Conservation (phyloP, 2,113 vertebrate species). For the Hiodon alosoides region DNA sequence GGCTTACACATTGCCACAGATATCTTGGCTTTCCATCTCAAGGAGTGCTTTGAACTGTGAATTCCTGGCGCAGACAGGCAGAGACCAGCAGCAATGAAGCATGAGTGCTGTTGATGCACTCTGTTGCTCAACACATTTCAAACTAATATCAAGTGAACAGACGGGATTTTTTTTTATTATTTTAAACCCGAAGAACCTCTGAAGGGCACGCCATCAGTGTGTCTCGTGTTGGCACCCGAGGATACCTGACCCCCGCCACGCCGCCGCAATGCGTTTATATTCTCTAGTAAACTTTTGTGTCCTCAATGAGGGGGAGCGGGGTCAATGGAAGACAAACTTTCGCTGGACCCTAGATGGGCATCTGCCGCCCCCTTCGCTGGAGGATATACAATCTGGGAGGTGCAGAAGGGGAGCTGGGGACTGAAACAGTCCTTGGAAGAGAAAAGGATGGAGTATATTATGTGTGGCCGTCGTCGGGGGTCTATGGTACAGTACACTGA, state of each 20-base stretch:
- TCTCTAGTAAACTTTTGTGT: neutral
- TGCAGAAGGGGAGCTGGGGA: no score
- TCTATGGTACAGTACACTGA: slow-evolving; percentile 13
- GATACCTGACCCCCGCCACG: neutral
- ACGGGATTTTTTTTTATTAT: neutral
- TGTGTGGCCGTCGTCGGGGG: neutral
- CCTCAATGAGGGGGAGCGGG: neutral
- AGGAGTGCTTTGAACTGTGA: slow-evolving; percentile 61
- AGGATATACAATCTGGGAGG: neutral
- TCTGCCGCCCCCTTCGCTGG: no score
- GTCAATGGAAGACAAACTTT: neutral
- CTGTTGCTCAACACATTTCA: slow-evolving; percentile 57
- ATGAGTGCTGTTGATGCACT: slow-evolving; percentile 49
- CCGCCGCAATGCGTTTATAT: neutral
- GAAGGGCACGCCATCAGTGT: neutral
- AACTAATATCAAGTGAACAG: slow-evolving; percentile 29
- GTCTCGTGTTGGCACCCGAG: neutral
- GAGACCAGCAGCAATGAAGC: slow-evolving; percentile 53
- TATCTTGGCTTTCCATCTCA: slow-evolving; percentile 44
- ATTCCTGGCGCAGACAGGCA: slow-evolving; percentile 57
- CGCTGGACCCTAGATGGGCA: neutral
- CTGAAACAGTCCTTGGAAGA: neutral
- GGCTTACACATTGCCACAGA: slow-evolving; percentile 53
- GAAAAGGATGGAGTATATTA: neutral
- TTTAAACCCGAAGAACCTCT: slow-evolving; percentile 6